phyloP scores from a whole-genome alignment of 2,888 invertebrate species.

The Tenthredo livida region DNA sequence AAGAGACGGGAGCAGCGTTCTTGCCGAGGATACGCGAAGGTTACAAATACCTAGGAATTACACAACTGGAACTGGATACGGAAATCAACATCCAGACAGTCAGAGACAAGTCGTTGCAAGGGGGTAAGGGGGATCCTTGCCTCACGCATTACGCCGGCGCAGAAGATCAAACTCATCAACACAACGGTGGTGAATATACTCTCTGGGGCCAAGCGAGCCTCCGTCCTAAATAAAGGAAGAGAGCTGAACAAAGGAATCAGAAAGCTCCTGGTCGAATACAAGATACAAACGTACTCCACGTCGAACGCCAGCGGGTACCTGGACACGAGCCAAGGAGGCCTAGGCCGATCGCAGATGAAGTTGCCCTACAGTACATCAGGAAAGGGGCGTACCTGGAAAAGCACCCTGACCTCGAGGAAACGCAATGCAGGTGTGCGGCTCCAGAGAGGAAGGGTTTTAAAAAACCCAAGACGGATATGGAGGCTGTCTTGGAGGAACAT shows the following conservation, averaged over 20 bases:
- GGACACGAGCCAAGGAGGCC: background rate
- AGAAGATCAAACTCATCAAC: constrained; percentile 54
- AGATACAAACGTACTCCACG: constrained; percentile 24
- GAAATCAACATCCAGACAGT: no score
- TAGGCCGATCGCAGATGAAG: constrained; percentile 42
- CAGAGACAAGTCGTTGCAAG: background rate
- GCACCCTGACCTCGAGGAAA: constrained; percentile 33
- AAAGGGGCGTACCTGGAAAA: constrained; percentile 37
- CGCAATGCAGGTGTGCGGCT: background rate
- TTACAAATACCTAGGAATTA: background rate
- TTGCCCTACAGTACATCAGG: constrained; percentile 38
- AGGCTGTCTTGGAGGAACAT: background rate
- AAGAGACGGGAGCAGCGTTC: background rate
- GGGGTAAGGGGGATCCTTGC: background rate
- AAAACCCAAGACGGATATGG: constrained; percentile 42
- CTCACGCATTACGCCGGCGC: constrained; percentile 1
- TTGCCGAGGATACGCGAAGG: constrained; percentile 25
- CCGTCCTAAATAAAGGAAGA: constrained; percentile 7
- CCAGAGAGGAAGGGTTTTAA: constrained; percentile 18
- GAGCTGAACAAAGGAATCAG: constrained; percentile 1
- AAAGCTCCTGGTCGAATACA: background rate
- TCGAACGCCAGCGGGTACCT: constrained; percentile 50
- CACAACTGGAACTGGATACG: background rate
- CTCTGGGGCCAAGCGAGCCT: constrained; percentile 27
- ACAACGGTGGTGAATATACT: constrained; percentile 54